Evolutionary conservation across 2,797 vertebrate genomes (phyloP).

Genomic region (Esox lucius): DNA sequence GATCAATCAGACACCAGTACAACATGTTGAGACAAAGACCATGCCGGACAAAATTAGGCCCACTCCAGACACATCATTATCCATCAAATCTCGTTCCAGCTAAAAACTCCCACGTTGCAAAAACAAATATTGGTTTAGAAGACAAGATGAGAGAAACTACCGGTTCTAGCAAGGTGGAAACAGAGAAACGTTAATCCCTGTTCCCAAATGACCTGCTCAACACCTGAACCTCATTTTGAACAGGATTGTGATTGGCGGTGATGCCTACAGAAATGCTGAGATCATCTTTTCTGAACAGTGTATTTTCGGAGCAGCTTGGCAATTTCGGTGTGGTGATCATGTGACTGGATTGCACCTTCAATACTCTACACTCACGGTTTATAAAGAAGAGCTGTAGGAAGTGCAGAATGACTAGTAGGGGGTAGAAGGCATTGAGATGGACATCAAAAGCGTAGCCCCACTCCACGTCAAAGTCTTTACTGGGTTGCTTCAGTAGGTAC

Average conservation of each 20-base stretch:
- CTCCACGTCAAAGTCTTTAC: conserved; percentile 90
- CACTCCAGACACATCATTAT: not conserved
- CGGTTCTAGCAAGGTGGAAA: too few relatives aligned
- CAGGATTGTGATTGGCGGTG: not conserved
- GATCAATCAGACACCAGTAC: not conserved
- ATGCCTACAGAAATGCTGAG: not conserved
- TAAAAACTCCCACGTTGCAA: too few relatives aligned
- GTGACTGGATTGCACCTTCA: too few relatives aligned
- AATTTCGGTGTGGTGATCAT: too few relatives aligned
- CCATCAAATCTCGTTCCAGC: too few relatives aligned
- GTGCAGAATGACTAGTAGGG: conserved; percentile 94
- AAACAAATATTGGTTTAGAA: too few relatives aligned
- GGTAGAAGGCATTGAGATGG: conserved; percentile 97
- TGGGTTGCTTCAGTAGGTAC: conserved; percentile 88
- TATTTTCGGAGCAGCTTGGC: too few relatives aligned
- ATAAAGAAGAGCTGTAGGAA: conserved; percentile 98
- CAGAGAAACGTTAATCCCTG: too few relatives aligned
- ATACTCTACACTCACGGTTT: conserved; percentile 84
- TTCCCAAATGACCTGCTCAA: too few relatives aligned
- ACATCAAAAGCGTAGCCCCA: conserved; percentile 99
- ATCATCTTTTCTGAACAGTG: too few relatives aligned
- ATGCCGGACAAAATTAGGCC: not conserved
- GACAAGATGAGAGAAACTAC: too few relatives aligned
- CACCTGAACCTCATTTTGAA: too few relatives aligned
- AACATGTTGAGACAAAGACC: not conserved